Base-by-base conservation (phyloP, 2,113 vertebrate genomes). In the Lophura nycthemera region DNA sequence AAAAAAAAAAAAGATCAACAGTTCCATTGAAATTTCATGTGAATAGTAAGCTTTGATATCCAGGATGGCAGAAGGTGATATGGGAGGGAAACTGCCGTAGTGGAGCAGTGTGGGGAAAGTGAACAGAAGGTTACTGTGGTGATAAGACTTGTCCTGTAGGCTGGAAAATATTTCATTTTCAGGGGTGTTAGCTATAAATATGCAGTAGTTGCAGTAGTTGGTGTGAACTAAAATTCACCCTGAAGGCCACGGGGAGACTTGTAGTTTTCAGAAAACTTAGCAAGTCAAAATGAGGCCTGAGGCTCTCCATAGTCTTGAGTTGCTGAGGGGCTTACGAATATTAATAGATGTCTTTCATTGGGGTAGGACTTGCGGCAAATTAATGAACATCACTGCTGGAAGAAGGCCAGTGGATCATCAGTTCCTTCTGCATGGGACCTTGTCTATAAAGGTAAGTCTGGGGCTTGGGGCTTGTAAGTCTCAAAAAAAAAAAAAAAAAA, bases 391-490 rank as follows among this genome's bases (percentile, higher is more conserved):
- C 94, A 95, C 87, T 97, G 82, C 95, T 95, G 95, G 93, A 96
- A 93, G 96, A 91, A 93, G 82, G 91, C 57, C 94, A 96, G 52
- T 96, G 95, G 96, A 97, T 92, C 95, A 89, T 83, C 95, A 95
- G 84, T 96, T 91, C 85, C 91, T 95, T 93, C 95, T 96, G 96
- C 95, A 96, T 97, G 89, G 95, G 82, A 95, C 95, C 95, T 97
- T 97, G 95, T 97, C 96, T 97, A 95, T 95, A 97, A 96, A 97
- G 96, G 95, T 97, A 97, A 96, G 96, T 97, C 95, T 97, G 95
- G 85, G 95, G 67, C 93, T 95, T 95, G 94, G 94, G 96, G 79
- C 96, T 95, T 86, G 10, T 90, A 95, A 95, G 20, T 95, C 1
- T 83, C 85, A 90, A 91, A 95, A 92, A 88, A 77, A 90, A 95